phyloP scores from a whole-genome alignment of 2,888 invertebrate genomes.

The Drosophila leonis region DNA sequence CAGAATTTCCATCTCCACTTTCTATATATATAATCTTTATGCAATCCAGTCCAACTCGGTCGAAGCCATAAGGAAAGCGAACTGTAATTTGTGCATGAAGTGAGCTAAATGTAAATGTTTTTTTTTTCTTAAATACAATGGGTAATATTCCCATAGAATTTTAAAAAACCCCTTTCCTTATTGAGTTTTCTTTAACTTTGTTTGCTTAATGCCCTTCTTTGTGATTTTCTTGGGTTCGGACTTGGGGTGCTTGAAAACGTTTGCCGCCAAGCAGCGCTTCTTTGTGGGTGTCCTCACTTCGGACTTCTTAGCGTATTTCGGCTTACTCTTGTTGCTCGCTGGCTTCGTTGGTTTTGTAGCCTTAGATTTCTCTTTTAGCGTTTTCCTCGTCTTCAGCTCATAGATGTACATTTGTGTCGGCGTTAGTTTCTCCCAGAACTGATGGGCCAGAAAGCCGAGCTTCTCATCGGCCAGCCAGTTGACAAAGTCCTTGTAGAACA shows the following conservation, averaged over 20 bases:
- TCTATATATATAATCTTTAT: neutral
- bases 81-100: neutral
- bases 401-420: neutral
- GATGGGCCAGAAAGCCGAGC: neutral
- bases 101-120: too few species aligned
- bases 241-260: neutral
- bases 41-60: neutral
- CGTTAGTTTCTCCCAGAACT: conserved; percentile 6
- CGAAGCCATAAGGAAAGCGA: too few species aligned
- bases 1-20: neutral
- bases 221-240: fast-evolving
- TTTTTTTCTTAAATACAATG: too few species aligned
- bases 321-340: too few species aligned
- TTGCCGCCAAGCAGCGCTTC: neutral
- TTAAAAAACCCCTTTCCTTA: neutral
- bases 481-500: conserved; percentile 19
- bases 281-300: neutral
- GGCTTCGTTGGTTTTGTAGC: neutral
- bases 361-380: neutral
- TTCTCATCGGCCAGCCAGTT: conserved; percentile 7
- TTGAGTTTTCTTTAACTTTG: neutral
- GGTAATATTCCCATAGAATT: neutral
- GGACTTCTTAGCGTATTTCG: neutral
- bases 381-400: neutral
- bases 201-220: neutral